Conservation (phyloP, 37 sponge, comb jelly and placozoan species). For the Cladorhizidae sp. region DNA sequence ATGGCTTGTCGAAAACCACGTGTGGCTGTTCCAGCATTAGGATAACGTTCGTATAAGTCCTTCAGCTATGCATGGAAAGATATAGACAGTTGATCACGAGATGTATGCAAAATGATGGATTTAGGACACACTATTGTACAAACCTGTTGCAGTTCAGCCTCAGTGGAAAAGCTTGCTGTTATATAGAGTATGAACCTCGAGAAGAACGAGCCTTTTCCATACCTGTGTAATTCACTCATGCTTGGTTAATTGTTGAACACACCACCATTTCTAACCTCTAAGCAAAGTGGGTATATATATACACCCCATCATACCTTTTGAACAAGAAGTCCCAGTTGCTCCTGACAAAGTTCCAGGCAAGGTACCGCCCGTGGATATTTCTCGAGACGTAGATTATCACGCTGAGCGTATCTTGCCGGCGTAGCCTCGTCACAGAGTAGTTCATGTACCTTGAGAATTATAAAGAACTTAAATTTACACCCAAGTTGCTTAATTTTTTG, state of each 20-base stretch:
- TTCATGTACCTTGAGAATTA: constrained; percentile 49
- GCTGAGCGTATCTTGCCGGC: constrained; percentile 75
- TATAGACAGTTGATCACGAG: not conserved
- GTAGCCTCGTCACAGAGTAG: constrained; percentile 57
- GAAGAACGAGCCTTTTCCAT: constrained; percentile 57
- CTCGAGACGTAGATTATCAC: constrained; percentile 59
- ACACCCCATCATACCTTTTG: not conserved
- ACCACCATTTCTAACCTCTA: no score
- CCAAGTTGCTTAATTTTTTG: not conserved
- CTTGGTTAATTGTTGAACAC: no score
- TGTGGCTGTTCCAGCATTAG: constrained; percentile 50
- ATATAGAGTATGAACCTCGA: constrained; percentile 21
- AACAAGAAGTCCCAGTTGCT: constrained; percentile 58
- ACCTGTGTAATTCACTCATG: constrained; percentile 14
- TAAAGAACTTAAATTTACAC: not conserved
- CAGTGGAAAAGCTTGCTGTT: constrained; percentile 38
- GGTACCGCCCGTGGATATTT: constrained; percentile 60
- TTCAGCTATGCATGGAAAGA: not conserved
- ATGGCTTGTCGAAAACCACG: constrained; percentile 38
- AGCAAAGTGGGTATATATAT: no score
- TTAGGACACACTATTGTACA: not conserved
- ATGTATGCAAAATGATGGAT: not conserved
- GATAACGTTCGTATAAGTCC: constrained; percentile 16
- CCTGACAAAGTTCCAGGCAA: constrained; percentile 84
- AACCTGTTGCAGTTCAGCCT: constrained; percentile 51